Base-by-base conservation (phyloP, 1,140 invertebrate species). In the Episyrphus balteatus region DNA sequence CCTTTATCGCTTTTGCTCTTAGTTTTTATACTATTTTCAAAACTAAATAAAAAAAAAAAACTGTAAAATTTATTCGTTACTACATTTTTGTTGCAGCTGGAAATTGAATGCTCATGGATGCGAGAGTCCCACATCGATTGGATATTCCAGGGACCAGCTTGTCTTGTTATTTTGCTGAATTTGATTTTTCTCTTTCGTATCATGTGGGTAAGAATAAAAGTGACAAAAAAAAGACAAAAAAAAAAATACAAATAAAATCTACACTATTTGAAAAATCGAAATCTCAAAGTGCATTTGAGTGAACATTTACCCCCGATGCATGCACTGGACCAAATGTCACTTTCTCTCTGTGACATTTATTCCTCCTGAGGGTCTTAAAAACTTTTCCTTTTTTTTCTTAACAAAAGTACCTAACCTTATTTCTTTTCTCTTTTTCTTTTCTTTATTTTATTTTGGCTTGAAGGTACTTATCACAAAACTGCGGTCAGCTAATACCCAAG, bases 381-480 rank as follows among this genome's bases (percentile, higher is more conserved):
- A n/a, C n/a, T n/a, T n/a, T n/a, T n/a, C n/a, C n/a, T n/a, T n/a
- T n/a, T n/a, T n/a, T n/a, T n/a, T n/a, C n/a, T n/a, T n/a, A n/a
- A n/a, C n/a, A n/a, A n/a, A n/a, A n/a, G n/a, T 26, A 8, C 21
- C 8, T 26, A 26, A 26, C 21, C 3, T 26, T 3, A 5, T 3
- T 26, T 26, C 21, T 26, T 26, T 3, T 26, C 3, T 26, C 8
- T 3, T 26, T 26, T 8, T 26, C 8, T 8, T 26, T 26, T 26
- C 8, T 26, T 26, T 26, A 8, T 26, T 26, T 8, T 8, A 26
- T 26, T 11, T 49, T 41, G 40, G 7, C 5, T 47, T 55, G 2
- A 54, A 89, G 86, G 85, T 94, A 15, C 72, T 95, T 39, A 92
- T 95, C 55, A 95, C 90, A 9, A 94, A 95, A 62, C 73, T 93